Evolutionary conservation across 2,888 invertebrate species (phyloP), one percentile per base, ranked within the genome.

Genomic region (Formica aserva): DNA sequence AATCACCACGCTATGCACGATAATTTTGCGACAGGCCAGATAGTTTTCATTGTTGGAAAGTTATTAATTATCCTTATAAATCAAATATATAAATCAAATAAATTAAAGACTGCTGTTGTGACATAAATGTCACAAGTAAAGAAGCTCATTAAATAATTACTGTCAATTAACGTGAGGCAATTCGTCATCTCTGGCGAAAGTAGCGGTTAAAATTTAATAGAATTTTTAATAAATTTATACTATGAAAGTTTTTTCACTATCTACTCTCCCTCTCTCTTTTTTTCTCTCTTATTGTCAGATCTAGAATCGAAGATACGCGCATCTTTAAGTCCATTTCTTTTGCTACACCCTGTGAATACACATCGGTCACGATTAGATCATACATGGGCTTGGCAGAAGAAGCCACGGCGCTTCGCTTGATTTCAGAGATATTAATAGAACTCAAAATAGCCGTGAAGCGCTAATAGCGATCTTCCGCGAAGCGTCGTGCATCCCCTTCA

Each of bases 401-500:
- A 88, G 87, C 88, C 88, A 77, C 88, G 87, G 88, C 83, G 88
- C 89, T 88, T 91, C 92, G 92, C 88, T 92, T 93, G 91, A 93
- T 92, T 93, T 91, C 91, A 92, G 84, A 81, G 89, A 87, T 93
- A 93, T 92, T 93, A 92, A 93, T 93, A 93, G 92, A 92, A 89
- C 89, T 88, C 84, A 75, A 91, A 92, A 91, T 86, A 91, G 69
- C 91, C 92, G 89, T 90, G 90, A 91, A 91, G 84, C 82, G 78
- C 55, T 87, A 86, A 88, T 89, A 78, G 69, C 83, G 72, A 83
- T 89, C 86, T 86, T 91, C 85, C 87, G 74, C 84, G 86, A 85
- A 85, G 80, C 60, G 38, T 65, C 87, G 75, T 85, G 67, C 65
- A 69, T 52, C 41, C 45, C 67, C 85, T 29, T 60, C 63, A 72